Conservation (phyloP, 1,140 invertebrate genomes). For the Drosophila murphyi region DNA sequence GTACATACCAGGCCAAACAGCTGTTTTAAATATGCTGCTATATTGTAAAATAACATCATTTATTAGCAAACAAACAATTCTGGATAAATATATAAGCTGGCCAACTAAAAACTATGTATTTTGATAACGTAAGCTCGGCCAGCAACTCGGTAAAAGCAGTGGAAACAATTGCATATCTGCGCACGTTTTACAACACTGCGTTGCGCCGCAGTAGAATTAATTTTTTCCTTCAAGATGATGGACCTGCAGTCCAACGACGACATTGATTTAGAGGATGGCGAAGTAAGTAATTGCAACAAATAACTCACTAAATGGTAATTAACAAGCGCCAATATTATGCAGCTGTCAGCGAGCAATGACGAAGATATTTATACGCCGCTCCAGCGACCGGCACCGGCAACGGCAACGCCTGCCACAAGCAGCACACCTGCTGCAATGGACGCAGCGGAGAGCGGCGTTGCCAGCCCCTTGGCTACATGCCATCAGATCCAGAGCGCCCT, state of each 20-base stretch:
- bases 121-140: too few species aligned
- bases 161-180: conserved; percentile 28
- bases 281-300: conserved; percentile 64
- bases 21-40: not conserved
- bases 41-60: too few species aligned
- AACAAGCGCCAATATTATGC: conserved; percentile 23
- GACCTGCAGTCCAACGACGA: conserved; percentile 70
- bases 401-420: conserved; percentile 12
- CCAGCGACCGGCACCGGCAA: conserved; percentile 78
- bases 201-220: conserved; percentile 46
- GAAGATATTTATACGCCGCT: conserved; percentile 85
- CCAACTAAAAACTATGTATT: not conserved
- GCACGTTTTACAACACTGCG: conserved; percentile 47
- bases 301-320: conserved; percentile 3
- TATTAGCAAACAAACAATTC: too few species aligned
- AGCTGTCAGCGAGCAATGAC: conserved; percentile 67
- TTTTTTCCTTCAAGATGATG: conserved; percentile 71
- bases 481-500: conserved; percentile 66
- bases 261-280: conserved; percentile 84
- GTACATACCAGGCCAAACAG: conserved; percentile 6
- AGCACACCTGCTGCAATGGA: conserved; percentile 11
- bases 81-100: too few species aligned
- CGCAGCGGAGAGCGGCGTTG: conserved; percentile 39
- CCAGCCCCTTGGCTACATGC: conserved; percentile 55
- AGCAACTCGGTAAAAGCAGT: not conserved